Base-by-base conservation (phyloP, 2,797 vertebrate genomes). In the Xenentodon cancila region DNA sequence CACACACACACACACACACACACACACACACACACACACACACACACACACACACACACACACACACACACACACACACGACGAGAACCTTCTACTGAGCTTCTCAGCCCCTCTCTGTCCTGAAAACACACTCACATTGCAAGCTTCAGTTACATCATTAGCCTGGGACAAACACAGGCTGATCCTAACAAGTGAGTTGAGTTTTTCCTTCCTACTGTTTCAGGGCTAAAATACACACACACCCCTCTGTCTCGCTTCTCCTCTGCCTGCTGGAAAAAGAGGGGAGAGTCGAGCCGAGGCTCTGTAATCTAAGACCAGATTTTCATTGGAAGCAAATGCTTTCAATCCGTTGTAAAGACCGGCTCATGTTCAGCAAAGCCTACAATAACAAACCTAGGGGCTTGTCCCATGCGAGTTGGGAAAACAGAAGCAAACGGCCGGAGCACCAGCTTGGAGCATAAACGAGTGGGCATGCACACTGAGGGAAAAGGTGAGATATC, bases 241-340 rank as follows among this genome's bases (percentile, higher is more conserved):
- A 48, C 77, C 73, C 53, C 9, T 57, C 61, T 27, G 34, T 59
- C 66, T 71, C 66, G 22, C 68, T 42, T 72, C 69, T 67, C 54
- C 73, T 59, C 69, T 56, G 73, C 53, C 80, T 73, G 74, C 49
- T 79, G 79, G 76, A 83, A 75, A 57, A 69, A 80, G 75, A 68
- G 64, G 84, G 80, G 75, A 49, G 77, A 84, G 84, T 64, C 32
- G 72, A 80, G 84, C 91, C 92, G 91, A 91, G 94, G 94, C 92
- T 93, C 91, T 97, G 97, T 97, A 98, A 99, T 98, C 95, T 95
- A 96, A 99, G 94, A 98, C 95, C 95, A 95, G 94, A 96, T 97
- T 98, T 97, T 98, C 96, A 99, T 98, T 98, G 95, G 95, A 97
- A 99, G 96, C 96, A 98, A 99, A 99, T 98, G 97, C 96, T 96